Conservation (phyloP, 37 sponge, comb jelly and placozoan species). For the Cladorhizidae sp. region DNA sequence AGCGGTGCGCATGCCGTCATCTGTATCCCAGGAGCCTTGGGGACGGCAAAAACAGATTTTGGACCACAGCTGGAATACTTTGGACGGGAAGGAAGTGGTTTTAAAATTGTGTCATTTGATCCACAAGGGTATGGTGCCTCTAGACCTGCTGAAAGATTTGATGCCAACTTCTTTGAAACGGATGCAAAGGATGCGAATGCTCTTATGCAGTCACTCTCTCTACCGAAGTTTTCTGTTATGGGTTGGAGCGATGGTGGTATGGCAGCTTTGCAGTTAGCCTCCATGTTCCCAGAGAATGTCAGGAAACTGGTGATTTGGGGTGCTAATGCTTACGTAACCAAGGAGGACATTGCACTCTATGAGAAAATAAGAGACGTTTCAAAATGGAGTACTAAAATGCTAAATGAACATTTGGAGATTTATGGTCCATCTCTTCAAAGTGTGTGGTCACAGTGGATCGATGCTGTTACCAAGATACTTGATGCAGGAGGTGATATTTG, state of each 20-base stretch:
- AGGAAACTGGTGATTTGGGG: conserved; percentile 72
- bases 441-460: conserved; percentile 59
- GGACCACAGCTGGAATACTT: too few species aligned
- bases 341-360: conserved; percentile 55
- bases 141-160: too few species aligned
- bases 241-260: conserved; percentile 88
- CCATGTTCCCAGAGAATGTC: conserved; percentile 39
- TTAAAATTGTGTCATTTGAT: too few species aligned
- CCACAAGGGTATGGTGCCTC: too few species aligned
- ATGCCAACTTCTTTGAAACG: not conserved
- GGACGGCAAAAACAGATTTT: too few species aligned
- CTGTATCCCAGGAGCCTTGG: too few species aligned
- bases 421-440: conserved; percentile 57
- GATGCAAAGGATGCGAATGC: too few species aligned
- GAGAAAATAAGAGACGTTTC: conserved; percentile 49
- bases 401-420: conserved; percentile 23
- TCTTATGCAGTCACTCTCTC: too few species aligned
- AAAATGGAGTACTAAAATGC: conserved; percentile 52
- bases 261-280: conserved; percentile 46
- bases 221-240: conserved; percentile 62
- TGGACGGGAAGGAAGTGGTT: too few species aligned
- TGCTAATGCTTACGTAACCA: conserved; percentile 54
- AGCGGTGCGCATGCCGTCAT: too few species aligned
- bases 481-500: conserved; percentile 55
- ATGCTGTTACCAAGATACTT: conserved; percentile 21